Evolutionary conservation across 2,113 vertebrate species (phyloP).

Genomic region (Sitta europaea): DNA sequence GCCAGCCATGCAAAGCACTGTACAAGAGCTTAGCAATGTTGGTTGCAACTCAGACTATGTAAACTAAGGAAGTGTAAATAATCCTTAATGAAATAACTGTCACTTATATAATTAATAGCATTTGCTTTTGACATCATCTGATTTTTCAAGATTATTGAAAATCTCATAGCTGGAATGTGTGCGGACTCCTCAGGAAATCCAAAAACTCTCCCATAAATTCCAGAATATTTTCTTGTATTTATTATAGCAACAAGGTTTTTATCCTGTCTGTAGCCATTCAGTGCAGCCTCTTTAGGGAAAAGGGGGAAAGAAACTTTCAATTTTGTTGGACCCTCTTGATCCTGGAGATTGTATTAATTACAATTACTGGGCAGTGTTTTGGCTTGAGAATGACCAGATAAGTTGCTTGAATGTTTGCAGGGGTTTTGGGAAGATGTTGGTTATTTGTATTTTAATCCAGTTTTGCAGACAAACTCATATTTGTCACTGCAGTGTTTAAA

Average conservation of each 20-base stretch:
- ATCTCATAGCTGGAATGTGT: neutral
- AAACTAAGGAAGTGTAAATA: neutral
- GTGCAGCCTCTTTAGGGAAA: neutral
- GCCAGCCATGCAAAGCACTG: neutral
- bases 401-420: neutral
- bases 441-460: neutral
- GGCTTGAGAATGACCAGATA: neutral
- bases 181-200: neutral
- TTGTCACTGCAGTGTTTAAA: neutral
- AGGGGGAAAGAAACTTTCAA: neutral
- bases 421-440: neutral
- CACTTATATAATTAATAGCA: neutral
- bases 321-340: neutral
- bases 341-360: neutral
- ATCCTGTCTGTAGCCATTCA: neutral
- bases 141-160: neutral
- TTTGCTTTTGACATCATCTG: neutral
- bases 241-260: neutral
- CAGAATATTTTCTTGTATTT: neutral
- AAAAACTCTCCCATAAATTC: neutral
- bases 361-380: neutral
- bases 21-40: neutral
- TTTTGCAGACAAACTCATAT: neutral
- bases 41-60: neutral
- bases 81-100: neutral